Conservation (phyloP, 2,113 vertebrate genomes). For the Laterallus jamaicensis region DNA sequence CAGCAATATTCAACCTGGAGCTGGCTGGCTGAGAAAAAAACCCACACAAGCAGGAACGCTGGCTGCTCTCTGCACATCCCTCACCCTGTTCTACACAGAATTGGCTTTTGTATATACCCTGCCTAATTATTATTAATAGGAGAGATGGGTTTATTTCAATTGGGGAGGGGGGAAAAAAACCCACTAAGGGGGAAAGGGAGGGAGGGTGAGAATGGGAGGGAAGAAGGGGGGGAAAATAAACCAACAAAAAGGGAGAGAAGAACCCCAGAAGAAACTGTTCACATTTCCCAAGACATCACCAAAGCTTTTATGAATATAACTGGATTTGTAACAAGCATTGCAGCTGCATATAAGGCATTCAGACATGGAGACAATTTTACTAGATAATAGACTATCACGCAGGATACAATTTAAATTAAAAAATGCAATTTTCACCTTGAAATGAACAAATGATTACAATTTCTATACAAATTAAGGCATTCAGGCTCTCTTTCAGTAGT, state of each 20-base stretch:
- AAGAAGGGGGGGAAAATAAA: neutral
- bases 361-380: conserved; percentile 99
- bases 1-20: neutral
- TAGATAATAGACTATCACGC: conserved; percentile 99
- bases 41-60: neutral
- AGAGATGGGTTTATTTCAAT: conserved; percentile 76
- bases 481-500: conserved; percentile 98
- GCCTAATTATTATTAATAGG: conserved; percentile 89
- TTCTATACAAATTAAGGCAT: conserved; percentile 99
- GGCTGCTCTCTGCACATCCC: neutral
- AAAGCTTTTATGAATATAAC: conserved; percentile 95
- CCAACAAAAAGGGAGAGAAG: neutral
- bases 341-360: conserved; percentile 89
- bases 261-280: conserved; percentile 69
- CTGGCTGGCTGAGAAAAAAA: neutral
- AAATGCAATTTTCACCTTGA: conserved; percentile 99
- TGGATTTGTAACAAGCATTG: conserved; percentile 92
- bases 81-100: neutral
- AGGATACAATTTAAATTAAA: conserved; percentile 99
- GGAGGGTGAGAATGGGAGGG: neutral
- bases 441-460: conserved; percentile 99
- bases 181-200: neutral
- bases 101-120: conserved; percentile 6
- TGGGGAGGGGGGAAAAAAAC: neutral
- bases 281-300: conserved; percentile 88